Conservation (phyloP, 2,888 invertebrate species). For the Notodonta dromedarius region DNA sequence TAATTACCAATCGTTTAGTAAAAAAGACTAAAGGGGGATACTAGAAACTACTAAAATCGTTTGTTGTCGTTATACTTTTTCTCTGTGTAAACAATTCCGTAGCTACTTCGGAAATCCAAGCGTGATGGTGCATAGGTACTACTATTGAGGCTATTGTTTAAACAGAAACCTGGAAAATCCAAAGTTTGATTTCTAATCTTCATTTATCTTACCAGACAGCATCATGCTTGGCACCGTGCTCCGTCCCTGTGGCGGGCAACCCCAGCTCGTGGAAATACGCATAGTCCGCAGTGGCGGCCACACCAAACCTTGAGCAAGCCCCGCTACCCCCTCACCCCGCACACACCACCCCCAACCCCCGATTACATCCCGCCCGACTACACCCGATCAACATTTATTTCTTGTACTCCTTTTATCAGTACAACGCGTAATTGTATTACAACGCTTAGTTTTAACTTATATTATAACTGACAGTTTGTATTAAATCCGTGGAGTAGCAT, state of each 20-base stretch:
- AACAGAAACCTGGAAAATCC: background rate
- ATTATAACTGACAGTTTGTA: background rate
- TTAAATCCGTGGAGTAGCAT: background rate
- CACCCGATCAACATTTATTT: slow-evolving; percentile 56
- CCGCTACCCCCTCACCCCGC: slow-evolving; percentile 33
- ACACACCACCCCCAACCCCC: slow-evolving; percentile 14
- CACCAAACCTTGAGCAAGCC: slow-evolving; percentile 56
- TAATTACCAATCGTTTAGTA: no score
- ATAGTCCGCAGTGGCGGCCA: slow-evolving; percentile 73
- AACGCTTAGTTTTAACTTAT: slow-evolving; percentile 6
- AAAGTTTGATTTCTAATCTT: background rate
- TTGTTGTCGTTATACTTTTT: no score
- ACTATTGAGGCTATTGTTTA: no score
- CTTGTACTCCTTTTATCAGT: slow-evolving; percentile 57
- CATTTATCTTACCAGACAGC: slow-evolving; percentile 10
- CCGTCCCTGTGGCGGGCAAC: slow-evolving; percentile 49
- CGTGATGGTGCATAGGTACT: no score
- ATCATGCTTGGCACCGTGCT: slow-evolving; percentile 12
- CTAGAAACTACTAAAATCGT: no score
- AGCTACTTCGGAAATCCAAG: no score
- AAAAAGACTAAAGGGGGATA: no score
- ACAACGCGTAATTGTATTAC: slow-evolving; percentile 46
- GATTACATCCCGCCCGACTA: slow-evolving; percentile 11
- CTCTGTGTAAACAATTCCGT: no score
- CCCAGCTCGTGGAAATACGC: slow-evolving; percentile 68